Evolutionary conservation across 2,888 invertebrate species (phyloP), one percentile per base, ranked within the genome.

Genomic region (Ormyrus thymus): DNA sequence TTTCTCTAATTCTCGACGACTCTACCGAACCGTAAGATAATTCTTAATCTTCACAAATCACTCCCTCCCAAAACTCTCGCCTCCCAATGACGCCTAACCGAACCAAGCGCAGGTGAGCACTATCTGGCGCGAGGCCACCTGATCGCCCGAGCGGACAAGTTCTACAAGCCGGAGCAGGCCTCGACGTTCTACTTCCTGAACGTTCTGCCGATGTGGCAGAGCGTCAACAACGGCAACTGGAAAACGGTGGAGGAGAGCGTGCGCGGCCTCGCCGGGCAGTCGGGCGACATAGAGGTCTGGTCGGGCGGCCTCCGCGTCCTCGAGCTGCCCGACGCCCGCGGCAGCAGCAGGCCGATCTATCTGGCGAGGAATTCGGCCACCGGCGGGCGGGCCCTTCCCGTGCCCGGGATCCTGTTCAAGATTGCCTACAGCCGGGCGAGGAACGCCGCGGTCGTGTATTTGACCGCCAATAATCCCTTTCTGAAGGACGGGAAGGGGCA

Each of bases 101-200:
- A 68, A 51, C 11, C 78, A 83, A 83, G 82, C 51, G 8, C 2
- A 7, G 9, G 29, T 4, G 65, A 78, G 50, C 84, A 82, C 77
- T 87, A 84, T 78, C 83, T 92, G 59, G 86, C 92, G 3, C 89
- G 92, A 10, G 92, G 93, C 13, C 93, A 93, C 85, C 84, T 92
- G 65, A 89, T 91, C 0, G 91, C 93, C 5, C 92, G 91, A 83
- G 90, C 90, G 0, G 93, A 93, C 86, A 90, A 91, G 81, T 90
- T 92, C 71, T 92, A 90, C 84, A 91, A 88, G 13, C 86, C 89
- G 6, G 91, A 92, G 81, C 92, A 93, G 82, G 86, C 89, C 9
- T 90, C 91, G 7, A 92, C 92, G 7, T 93, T 92, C 83, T 91
- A 90, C 82, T 93, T 91, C 83, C 86, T 92, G 10, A 93, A 93